Evolutionary conservation across 64 coral and sea anemone species (phyloP).

Genomic region (Stylophora pistillata): DNA sequence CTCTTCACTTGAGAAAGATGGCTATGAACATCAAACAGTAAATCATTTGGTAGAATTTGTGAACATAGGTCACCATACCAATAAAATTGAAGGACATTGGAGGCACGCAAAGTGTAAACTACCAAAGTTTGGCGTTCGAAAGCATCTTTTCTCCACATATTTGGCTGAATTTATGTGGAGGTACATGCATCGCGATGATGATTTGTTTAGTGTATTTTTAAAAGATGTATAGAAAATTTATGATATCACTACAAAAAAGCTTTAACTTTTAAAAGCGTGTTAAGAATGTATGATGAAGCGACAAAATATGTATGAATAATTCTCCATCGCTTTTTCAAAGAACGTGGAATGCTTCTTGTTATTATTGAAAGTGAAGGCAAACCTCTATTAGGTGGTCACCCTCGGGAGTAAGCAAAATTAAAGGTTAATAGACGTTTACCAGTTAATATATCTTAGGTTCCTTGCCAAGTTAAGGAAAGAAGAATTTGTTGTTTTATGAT

Average conservation of each 20-base stretch:
- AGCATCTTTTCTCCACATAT: conserved; percentile 21
- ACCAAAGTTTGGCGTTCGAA: conserved; percentile 33
- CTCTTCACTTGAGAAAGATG: conserved; percentile 21
- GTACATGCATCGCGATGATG: conserved; percentile 19
- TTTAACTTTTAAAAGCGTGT: neutral
- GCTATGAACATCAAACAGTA: conserved; percentile 33
- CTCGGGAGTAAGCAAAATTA: no score
- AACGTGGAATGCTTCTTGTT: no score
- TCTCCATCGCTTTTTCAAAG: no score
- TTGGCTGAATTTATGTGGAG: conserved; percentile 36
- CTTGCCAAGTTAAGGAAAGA: no score
- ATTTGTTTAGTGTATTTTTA: conserved; percentile 25
- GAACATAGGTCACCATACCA: conserved; percentile 39
- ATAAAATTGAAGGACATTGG: conserved; percentile 60
- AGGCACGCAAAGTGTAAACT: conserved; percentile 34
- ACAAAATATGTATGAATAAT: no score
- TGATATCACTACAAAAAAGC: neutral
- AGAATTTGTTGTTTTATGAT: no score
- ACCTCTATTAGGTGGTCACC: no score
- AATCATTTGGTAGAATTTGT: conserved; percentile 55
- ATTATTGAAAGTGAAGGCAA: no score
- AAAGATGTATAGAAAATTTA: conserved; percentile 29
- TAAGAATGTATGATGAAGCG: no score
- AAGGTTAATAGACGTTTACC: no score
- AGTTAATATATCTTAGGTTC: no score